These are phyloP conservation scores for Rhorus exstirpatorius DNA, from an alignment of 2,888 invertebrate genomes.

Conservation along the genomic window DNA sequence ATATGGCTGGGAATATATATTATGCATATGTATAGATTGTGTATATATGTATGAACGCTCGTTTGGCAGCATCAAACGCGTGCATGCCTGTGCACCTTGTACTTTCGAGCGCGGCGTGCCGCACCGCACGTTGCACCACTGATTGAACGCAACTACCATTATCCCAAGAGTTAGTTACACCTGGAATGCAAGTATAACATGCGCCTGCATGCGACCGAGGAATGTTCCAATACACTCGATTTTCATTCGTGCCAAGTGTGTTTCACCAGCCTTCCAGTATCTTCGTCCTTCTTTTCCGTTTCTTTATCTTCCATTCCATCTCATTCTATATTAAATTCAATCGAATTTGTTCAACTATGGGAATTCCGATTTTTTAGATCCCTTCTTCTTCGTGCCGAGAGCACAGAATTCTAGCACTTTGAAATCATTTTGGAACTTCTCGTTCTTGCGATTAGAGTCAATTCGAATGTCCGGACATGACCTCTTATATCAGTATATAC, in stretches of 20 bases:
- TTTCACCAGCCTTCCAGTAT: not conserved
- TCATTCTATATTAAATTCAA: not conserved
- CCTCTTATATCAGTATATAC: too few species aligned
- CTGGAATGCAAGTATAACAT: constrained; percentile 55
- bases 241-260: constrained; percentile 7
- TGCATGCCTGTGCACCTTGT: constrained; percentile 61
- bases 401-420: too few species aligned
- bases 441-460: too few species aligned
- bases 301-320: not conserved
- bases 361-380: not conserved
- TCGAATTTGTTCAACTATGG: not conserved
- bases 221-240: constrained; percentile 23
- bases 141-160: constrained; percentile 64
- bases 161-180: constrained; percentile 64
- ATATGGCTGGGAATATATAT: not conserved
- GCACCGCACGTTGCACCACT: constrained; percentile 51
- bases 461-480: too few species aligned
- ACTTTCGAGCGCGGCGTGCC: constrained; percentile 65
- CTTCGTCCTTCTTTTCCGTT: not conserved
- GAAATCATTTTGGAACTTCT: too few species aligned
- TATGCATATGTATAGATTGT: not conserved
- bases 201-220: not conserved
- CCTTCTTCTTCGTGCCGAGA: too few species aligned
- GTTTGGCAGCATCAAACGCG: constrained; percentile 38
- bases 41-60: constrained; percentile 13